Evolutionary conservation across 2,113 vertebrate genomes (phyloP).

Genomic region (Vulpes vulpes): DNA sequence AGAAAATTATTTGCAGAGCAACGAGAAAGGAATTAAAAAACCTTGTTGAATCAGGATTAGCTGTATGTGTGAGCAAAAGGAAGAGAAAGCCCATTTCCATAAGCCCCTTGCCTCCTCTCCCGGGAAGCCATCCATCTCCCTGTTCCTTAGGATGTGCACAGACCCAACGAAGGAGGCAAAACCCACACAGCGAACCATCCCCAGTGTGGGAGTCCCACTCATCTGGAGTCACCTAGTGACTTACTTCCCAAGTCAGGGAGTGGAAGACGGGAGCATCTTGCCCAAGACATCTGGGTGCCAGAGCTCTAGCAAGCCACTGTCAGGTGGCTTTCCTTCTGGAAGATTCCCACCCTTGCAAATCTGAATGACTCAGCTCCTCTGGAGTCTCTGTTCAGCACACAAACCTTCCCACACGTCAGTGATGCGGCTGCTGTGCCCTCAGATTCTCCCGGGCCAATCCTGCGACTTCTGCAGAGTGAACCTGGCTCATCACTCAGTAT

Average conservation of each 20-base stretch:
- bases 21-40: conserved; percentile 38
- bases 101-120: conserved; percentile 69
- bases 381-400: background rate
- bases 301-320: background rate
- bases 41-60: conserved; percentile 5
- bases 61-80: background rate
- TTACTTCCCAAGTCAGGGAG: background rate
- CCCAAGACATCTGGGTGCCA: background rate
- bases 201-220: background rate
- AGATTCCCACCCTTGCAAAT: background rate
- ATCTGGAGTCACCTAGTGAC: background rate
- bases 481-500: too few species aligned
- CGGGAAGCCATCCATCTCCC: background rate
- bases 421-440: rapidly evolving
- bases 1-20: conserved; percentile 83
- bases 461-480: background rate
- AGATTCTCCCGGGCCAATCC: background rate
- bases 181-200: background rate
- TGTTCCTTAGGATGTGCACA: background rate
- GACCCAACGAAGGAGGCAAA: background rate
- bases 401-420: rapidly evolving
- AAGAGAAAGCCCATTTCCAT: conserved; percentile 1
- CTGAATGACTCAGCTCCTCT: background rate
- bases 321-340: background rate
- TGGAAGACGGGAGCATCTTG: too few species aligned